Conservation (phyloP, 2,888 invertebrate species). For the Chesias legatella region DNA sequence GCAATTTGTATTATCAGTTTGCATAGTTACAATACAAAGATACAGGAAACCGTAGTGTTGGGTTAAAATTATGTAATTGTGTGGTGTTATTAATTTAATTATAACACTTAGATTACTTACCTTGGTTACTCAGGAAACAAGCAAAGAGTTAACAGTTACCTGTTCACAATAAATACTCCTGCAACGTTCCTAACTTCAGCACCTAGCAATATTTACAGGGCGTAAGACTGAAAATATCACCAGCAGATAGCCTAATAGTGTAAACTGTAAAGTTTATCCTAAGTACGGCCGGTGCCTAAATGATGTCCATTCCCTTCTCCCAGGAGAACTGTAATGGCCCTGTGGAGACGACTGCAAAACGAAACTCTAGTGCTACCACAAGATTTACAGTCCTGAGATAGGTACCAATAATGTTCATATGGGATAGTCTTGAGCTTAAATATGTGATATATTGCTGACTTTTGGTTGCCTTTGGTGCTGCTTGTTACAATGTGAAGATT, state of each 20-base stretch:
- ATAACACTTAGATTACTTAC: too few species aligned
- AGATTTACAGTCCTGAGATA: conserved; percentile 57
- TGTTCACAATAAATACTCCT: too few species aligned
- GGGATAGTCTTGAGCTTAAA: conserved; percentile 29
- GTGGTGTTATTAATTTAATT: too few species aligned
- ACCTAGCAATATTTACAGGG: neutral
- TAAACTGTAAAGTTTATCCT: conserved; percentile 11
- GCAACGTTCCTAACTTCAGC: too few species aligned
- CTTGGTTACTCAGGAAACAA: too few species aligned
- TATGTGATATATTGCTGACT: conserved; percentile 18
- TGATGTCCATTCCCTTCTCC: conserved; percentile 51
- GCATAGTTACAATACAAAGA: too few species aligned
- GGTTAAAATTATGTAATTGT: too few species aligned
- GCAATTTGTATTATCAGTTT: too few species aligned
- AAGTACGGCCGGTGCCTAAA: conserved; percentile 30
- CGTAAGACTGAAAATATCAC: neutral
- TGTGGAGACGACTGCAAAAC: conserved; percentile 62
- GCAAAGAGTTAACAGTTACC: too few species aligned
- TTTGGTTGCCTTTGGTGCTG: conserved; percentile 11
- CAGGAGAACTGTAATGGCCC: conserved; percentile 62
- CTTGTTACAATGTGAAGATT: conserved; percentile 5
- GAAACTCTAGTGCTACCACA: conserved; percentile 54
- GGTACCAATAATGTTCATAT: conserved; percentile 50
- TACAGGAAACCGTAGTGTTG: too few species aligned
- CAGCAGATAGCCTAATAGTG: conserved; percentile 2